phyloP scores from a whole-genome alignment of 2,888 invertebrate species.

The Tetragonisca angustula region DNA sequence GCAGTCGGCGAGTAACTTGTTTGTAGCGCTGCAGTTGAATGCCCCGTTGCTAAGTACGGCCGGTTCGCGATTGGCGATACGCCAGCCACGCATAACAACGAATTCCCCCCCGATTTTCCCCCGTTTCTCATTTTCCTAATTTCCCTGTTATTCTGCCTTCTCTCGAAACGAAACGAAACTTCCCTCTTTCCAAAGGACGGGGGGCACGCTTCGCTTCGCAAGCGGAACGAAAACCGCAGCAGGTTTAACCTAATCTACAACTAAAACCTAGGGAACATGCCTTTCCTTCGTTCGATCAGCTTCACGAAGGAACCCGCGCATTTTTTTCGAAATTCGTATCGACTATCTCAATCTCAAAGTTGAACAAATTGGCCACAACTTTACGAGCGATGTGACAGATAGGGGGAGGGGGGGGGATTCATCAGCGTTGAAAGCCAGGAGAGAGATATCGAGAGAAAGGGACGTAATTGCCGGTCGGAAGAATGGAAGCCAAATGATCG shows the following conservation, averaged over 20 bases:
- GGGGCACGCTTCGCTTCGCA: no score
- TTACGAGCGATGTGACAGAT: no score
- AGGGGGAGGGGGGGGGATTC: neutral
- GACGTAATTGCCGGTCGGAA: neutral
- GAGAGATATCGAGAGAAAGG: neutral
- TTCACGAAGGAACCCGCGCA: no score
- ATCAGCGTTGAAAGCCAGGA: neutral
- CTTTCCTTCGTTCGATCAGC: no score
- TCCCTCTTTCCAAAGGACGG: neutral
- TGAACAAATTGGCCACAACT: neutral
- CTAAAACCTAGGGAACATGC: neutral
- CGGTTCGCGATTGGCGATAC: conserved; percentile 53
- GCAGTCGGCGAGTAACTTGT: conserved; percentile 35
- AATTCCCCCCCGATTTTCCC: conserved; percentile 24
- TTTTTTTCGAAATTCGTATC: neutral
- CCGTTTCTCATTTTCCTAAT: conserved; percentile 33
- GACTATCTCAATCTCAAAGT: neutral
- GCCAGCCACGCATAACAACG: conserved; percentile 60
- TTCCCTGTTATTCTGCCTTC: neutral
- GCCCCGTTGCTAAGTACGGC: conserved; percentile 50
- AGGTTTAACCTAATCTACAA: no score
- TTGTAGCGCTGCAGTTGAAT: conserved; percentile 52
- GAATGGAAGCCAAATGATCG: conserved; percentile 34
- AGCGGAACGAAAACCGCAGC: no score
- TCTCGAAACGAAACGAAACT: neutral